Evolutionary conservation across 1,140 invertebrate genomes (phyloP).

Genomic region (Drosophila erecta): DNA sequence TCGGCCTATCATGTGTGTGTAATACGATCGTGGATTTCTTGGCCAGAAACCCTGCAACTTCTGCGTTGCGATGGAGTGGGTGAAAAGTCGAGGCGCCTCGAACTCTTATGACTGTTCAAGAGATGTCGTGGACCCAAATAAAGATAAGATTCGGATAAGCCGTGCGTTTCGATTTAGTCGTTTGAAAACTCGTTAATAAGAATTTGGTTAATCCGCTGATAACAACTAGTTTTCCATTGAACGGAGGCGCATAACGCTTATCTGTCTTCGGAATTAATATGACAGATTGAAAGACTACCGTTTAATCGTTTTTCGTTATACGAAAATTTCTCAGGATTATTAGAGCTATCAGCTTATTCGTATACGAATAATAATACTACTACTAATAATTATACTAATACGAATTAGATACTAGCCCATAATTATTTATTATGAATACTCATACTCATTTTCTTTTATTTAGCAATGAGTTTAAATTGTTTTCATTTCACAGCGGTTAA

Average conservation of each 20-base stretch:
- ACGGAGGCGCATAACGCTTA: constrained; percentile 3
- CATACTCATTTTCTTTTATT: too few species aligned
- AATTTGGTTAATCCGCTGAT: constrained; percentile 27
- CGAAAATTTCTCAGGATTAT: neutral
- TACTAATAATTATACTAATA: too few species aligned
- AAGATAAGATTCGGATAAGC: constrained; percentile 62
- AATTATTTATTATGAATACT: too few species aligned
- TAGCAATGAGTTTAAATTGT: neutral
- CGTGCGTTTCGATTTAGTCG: constrained; percentile 1
- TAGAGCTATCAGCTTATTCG: too few species aligned
- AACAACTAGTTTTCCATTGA: neutral
- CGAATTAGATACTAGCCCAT: too few species aligned
- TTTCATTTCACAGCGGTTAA: neutral
- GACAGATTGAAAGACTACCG: constrained; percentile 22
- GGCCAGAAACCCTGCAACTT: constrained; percentile 71
- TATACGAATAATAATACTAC: too few species aligned
- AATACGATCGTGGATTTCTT: constrained; percentile 71
- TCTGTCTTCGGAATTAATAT: constrained; percentile 16
- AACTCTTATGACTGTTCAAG: constrained; percentile 39
- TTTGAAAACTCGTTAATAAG: constrained; percentile 13
- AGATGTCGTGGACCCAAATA: constrained; percentile 76
- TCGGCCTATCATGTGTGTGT: constrained; percentile 40
- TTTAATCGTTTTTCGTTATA: neutral
- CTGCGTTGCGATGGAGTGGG: constrained; percentile 7
- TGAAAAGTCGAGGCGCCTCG: constrained; percentile 49